Percentiles rank a stretch among this genome's conserved stretches.
phyloP scores from a whole-genome alignment of 2,888 invertebrate genomes.

The Dynastes tityus region DNA sequence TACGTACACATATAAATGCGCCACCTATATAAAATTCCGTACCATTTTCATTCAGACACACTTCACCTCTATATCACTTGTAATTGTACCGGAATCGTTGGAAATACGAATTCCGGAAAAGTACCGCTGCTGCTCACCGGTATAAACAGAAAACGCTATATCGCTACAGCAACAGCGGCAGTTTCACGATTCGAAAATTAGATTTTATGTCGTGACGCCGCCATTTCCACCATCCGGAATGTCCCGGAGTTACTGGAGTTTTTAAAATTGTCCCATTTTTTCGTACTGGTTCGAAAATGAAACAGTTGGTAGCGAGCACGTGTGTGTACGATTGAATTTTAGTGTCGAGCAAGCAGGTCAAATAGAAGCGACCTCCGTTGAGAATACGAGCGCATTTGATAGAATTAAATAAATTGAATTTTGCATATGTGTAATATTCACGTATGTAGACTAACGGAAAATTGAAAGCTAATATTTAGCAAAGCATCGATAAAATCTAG shows the following conservation, averaged over 20 bases:
- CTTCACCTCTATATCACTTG: slow-evolving; percentile 12
- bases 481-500: too few species aligned
- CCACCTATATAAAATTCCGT: background rate
- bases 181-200: slow-evolving; percentile 13
- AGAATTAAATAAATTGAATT: too few species aligned
- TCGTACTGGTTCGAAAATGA: slow-evolving; percentile 2
- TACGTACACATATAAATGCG: background rate
- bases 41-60: slow-evolving; percentile 2
- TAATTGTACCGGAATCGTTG: slow-evolving; percentile 15
- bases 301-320: slow-evolving; percentile 8
- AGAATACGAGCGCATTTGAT: too few species aligned
- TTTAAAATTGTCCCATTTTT: slow-evolving; percentile 7
- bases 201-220: slow-evolving; percentile 13
- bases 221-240: slow-evolving; percentile 14
- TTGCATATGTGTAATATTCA: too few species aligned
- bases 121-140: background rate
- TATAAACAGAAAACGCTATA: slow-evolving; percentile 3
- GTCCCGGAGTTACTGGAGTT: slow-evolving; percentile 9
- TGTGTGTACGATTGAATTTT: slow-evolving; percentile 9
- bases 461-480: too few species aligned
- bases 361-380: too few species aligned
- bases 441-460: too few species aligned
- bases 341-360: background rate
- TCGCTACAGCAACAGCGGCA: background rate
- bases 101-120: slow-evolving; percentile 18